These are phyloP conservation scores for Cosmia pyralina DNA, from an alignment of 2,888 invertebrate species.

Conservation along the genomic window DNA sequence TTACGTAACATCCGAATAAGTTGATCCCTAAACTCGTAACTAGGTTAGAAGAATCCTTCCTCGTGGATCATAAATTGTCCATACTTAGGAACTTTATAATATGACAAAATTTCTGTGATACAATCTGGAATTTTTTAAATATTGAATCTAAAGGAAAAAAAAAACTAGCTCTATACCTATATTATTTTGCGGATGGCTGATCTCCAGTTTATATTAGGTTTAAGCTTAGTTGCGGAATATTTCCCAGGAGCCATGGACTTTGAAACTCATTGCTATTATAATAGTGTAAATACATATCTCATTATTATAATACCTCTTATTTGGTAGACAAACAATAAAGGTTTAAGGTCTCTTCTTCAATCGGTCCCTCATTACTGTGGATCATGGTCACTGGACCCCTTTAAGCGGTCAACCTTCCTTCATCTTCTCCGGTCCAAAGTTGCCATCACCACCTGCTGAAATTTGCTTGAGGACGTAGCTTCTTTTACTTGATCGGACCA, in stretches of 20 bases:
- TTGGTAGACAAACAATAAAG: neutral
- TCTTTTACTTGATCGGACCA: too few species aligned
- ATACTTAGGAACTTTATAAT: conserved; percentile 30
- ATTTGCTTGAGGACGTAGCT: too few species aligned
- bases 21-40: conserved; percentile 51
- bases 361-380: too few species aligned
- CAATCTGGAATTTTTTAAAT: neutral
- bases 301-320: neutral
- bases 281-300: neutral
- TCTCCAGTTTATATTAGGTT: conserved; percentile 2
- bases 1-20: conserved; percentile 26
- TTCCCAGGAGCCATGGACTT: neutral
- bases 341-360: neutral
- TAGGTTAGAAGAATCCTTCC: conserved; percentile 36
- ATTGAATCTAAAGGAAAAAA: conserved; percentile 10
- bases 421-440: too few species aligned
- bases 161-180: neutral
- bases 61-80: conserved; percentile 45
- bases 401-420: too few species aligned
- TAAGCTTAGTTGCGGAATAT: conserved; percentile 13
- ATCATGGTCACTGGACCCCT: too few species aligned
- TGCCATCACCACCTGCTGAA: too few species aligned
- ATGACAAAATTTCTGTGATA: conserved; percentile 28
- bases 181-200: conserved; percentile 9
- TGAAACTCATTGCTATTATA: conserved; percentile 8